Percentiles rank a stretch among this genome's conserved stretches.
Conservation (phyloP, 2,113 vertebrate species). For the Datnioides undecimradiatus region DNA sequence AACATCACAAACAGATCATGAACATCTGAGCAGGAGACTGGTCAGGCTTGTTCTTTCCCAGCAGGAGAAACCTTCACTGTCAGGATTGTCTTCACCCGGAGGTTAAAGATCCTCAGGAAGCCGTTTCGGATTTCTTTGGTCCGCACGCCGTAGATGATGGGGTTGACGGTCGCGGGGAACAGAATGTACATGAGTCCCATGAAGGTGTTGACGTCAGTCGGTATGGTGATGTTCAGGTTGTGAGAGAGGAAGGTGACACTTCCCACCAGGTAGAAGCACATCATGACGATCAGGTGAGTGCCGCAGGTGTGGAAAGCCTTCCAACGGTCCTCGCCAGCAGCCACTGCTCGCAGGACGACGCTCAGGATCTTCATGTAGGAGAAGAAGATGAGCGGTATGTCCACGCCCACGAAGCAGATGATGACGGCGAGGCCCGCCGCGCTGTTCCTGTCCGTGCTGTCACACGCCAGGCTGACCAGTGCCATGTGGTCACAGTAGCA, state of each 20-base stretch:
- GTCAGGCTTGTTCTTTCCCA: background rate
- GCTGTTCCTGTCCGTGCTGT: slow-evolving; percentile 49
- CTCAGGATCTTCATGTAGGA: slow-evolving; percentile 83
- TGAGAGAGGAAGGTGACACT: slow-evolving; percentile 84
- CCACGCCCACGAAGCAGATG: slow-evolving; percentile 81
- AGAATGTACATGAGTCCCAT: slow-evolving; percentile 84
- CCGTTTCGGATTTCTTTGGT: slow-evolving; percentile 83
- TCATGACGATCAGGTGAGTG: slow-evolving; percentile 85
- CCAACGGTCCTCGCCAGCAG: slow-evolving; percentile 63
- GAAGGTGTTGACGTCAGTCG: slow-evolving; percentile 81
- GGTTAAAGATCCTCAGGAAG: slow-evolving; percentile 66
- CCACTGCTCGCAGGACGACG: slow-evolving; percentile 59
- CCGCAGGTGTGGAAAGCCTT: slow-evolving; percentile 87
- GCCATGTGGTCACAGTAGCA: slow-evolving; percentile 87
- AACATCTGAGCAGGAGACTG: too few species aligned
- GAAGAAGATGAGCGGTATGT: slow-evolving; percentile 80
- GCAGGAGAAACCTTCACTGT: slow-evolving; percentile 46
- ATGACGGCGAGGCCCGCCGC: slow-evolving; percentile 79
- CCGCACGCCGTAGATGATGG: slow-evolving; percentile 84
- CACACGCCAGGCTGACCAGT: slow-evolving; percentile 83
- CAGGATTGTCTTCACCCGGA: slow-evolving; percentile 26
- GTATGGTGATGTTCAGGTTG: slow-evolving; percentile 70
- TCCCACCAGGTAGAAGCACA: slow-evolving; percentile 85
- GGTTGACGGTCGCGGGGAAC: slow-evolving; percentile 83
- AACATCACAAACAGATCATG: too few species aligned